Percentiles rank a stretch among this genome's conserved stretches.
Conservation (phyloP, 2,797 vertebrate species). For the Eleutherodactylus coqui region DNA sequence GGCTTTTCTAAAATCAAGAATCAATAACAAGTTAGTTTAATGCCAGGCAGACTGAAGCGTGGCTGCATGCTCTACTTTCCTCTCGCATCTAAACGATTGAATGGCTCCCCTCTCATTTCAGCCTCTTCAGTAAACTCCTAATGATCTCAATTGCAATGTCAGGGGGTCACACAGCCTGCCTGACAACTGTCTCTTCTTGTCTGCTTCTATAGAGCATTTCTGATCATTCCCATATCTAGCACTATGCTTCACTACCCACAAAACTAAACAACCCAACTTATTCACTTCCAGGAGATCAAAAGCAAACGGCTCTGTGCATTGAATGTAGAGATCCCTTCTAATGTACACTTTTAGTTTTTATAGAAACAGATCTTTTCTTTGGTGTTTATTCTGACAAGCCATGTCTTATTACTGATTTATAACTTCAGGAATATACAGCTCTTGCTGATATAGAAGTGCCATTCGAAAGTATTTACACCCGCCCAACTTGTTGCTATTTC, state of each 20-base stretch:
- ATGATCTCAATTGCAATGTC: constrained; percentile 55
- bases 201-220: constrained; percentile 21
- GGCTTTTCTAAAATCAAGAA: constrained; percentile 56
- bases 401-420: too few relatives aligned
- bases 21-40: constrained; percentile 57
- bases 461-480: too few relatives aligned
- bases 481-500: too few relatives aligned
- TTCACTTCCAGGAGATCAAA: neutral
- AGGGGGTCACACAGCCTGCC: constrained; percentile 49
- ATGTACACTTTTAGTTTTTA: neutral
- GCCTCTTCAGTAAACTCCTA: constrained; percentile 48
- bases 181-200: constrained; percentile 51
- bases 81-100: constrained; percentile 52
- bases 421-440: too few relatives aligned
- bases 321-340: neutral
- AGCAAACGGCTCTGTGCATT: neutral
- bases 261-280: neutral
- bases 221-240: constrained; percentile 34
- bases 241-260: constrained; percentile 13
- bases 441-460: too few relatives aligned
- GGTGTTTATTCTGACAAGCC: neutral
- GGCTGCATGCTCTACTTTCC: constrained; percentile 50
- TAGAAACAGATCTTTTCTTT: neutral
- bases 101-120: constrained; percentile 40
- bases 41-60: constrained; percentile 39